Evolutionary conservation across 2,888 invertebrate genomes (phyloP), one percentile per base, ranked within the genome.

Genomic region (Pocota personata): DNA sequence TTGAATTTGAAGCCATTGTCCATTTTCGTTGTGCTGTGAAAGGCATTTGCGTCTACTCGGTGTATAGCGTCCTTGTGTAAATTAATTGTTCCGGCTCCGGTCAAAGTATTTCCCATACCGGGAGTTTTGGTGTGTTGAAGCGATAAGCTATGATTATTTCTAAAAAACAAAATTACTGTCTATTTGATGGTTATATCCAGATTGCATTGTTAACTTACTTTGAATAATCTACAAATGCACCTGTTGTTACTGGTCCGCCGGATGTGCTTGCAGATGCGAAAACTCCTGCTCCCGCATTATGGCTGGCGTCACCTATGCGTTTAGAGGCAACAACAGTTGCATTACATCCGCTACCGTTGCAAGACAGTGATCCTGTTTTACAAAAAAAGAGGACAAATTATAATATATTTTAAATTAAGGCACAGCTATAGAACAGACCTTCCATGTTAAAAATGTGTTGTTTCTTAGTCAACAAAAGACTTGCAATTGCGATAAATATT

Each of bases 1-100:
- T 82, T 52, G 40, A 75, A 87, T 7, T 79, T 75, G 37, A 88
- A 87, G 1, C 84, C 87, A 67, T 84, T 84, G 2, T 87, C 62
- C 12, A 87, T 8, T 30, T 84, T 58, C 0, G 79, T 87, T 8
- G 73, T 40, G 21, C 72, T 83, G 24, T 82, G 71, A n/a, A 87
- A 87, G 0, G 80, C 79, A 60, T 87, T 87, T 3, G 84, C 87
- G 7, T 86, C 87, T 0, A 88, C 55, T 35, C 71, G 82, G 35
- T 77, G 71, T 0, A 35, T 16, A 1, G 35, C 12, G 1, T 80
- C 73, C 2, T 82, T 32, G 10, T 82, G 62, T 7, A 76, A 64
- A 43, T 88, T 87, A 7, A 86, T 7, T 2, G 57, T 57, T 7
- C 82, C 87, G 19, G 52, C 67, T 37, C 64, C 55, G 14, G 80